A percentile compares a stretch with the other conserved stretches of the same genome.
phyloP scores from a whole-genome alignment of 2,888 invertebrate genomes.

The Shargacucullia verbasci region DNA sequence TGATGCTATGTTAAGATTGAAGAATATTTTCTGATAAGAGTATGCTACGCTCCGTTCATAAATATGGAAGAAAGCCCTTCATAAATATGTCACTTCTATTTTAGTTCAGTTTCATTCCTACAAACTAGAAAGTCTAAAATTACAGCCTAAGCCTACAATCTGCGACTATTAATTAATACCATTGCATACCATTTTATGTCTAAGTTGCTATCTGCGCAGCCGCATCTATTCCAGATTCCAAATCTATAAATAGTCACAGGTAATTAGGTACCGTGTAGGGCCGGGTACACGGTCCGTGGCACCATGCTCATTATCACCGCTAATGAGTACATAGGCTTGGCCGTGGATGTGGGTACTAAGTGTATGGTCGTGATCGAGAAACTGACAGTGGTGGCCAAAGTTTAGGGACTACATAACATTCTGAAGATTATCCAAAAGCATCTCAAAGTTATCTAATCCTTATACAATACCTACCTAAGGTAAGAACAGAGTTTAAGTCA shows the following conservation, averaged over 20 bases:
- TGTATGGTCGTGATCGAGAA: conserved; percentile 14
- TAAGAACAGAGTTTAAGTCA: too few species aligned
- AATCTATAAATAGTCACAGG: conserved; percentile 47
- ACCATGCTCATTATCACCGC: conserved; percentile 47
- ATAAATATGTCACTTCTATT: too few species aligned
- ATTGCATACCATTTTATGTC: conserved; percentile 32
- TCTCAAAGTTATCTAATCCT: too few species aligned
- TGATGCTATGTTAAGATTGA: too few species aligned
- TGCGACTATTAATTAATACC: conserved; percentile 32
- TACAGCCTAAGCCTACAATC: neutral
- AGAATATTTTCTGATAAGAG: too few species aligned
- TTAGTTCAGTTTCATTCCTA: neutral
- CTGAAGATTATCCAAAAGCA: too few species aligned
- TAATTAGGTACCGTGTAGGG: conserved; percentile 55
- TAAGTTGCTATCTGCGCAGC: conserved; percentile 23
- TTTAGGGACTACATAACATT: too few species aligned
- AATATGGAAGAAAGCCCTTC: too few species aligned
- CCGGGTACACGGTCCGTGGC: conserved; percentile 29
- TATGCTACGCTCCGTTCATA: too few species aligned
- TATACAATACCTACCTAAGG: too few species aligned
- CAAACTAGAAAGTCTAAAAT: conserved; percentile 1
- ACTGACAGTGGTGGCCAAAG: conserved; percentile 7
- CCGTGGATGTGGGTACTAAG: conserved; percentile 34
- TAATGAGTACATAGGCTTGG: conserved; percentile 54
- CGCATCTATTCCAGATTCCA: conserved; percentile 46